Base-by-base conservation (phyloP, 2,113 vertebrate genomes). In the Nycticorax nycticorax region DNA sequence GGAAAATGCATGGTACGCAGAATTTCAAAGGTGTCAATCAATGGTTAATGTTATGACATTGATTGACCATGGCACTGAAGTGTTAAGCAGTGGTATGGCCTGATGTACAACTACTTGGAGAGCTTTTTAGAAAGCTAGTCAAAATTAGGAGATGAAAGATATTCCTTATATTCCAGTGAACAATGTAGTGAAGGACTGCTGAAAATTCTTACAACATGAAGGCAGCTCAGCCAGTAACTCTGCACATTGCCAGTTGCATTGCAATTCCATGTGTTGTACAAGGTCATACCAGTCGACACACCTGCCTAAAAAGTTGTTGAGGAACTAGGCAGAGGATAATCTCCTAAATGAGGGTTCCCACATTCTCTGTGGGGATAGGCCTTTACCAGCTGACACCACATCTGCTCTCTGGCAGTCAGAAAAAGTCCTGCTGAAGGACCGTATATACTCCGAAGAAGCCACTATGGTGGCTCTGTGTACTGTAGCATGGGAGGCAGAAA, bases 91-190 rank as follows among this genome's bases (percentile, higher is more conserved):
- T 35, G 5, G 14, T 89, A 50, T 72, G 6, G 21, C 47, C 43
- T 84, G 22, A 3, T 39, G 37, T 48, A 73, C 23, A 95, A 72
- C 33, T 82, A 24, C 56, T 83, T 37, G 80, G 19, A 37, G 15
- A 74, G 23, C n/a, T 80, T 96, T 72, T 77, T 20, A 81, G 75
- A 90, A 59, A 92, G 28, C 12, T 89, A 71, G 41, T 82, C 43
- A 95, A 88, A 95, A 94, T 66, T 82, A 92, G 43, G 30, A 88
- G 73, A 92, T 81, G 12, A 73, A 90, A 92, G 83, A 59, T 72
- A 60, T 78, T 95, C 43, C 30, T 91, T 67, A 39, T 48, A 43
- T 75, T 94, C 15, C n/a, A 67, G 14, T 39, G 33, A 81, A 13
- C n/a, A 45, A 30, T 32, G 21, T 43, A 83, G 47, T 1, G 35